Base-by-base conservation (phyloP, 2,113 vertebrate genomes). In the Etheostoma spectabile region DNA sequence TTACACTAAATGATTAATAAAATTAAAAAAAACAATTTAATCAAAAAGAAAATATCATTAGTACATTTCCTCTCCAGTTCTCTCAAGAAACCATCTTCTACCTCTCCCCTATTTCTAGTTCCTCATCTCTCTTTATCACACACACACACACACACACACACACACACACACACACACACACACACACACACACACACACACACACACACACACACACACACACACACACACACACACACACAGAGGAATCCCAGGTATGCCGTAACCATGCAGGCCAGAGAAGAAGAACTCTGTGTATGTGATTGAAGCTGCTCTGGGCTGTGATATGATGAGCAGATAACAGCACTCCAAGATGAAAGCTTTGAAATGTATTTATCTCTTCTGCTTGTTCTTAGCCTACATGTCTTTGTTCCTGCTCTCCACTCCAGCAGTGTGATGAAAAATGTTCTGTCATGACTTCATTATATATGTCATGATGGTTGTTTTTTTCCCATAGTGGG, bases 251-350 rank as follows among this genome's bases (percentile, higher is more conserved):
- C 75, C 84, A 90, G 8, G 86, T 87, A 89, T 92, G 46, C 81
- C 68, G 82, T 46, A 79, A 80, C 89, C 86, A 91, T 93, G 86
- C 90, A 75, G 86, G 11, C 75, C 83, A 72, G 72, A 82, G 77
- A 86, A 87, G 86, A 86, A 72, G 72, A 85, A 79, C 70, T 64
- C 21, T 89, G 79, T 69, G 72, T 74, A 13, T 84, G 89, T 81
- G 84, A 77, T 35, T 82, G 84, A 88, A 86, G 86, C 75, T 80
- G 71, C 91, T 91, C 74, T 77, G 86, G 79, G 90, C 84, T 87
- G 82, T 85, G 90, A 88, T 84, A 68, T 89, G 79, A 93, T 24
- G 88, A 74, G 56, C 80, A 90, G 93, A 94, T 93, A 93, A 84
- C 83, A 63, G 62, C 30, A 33, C 64, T 19, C 22, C 1, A 11